Evolutionary conservation across 2,797 vertebrate genomes (phyloP).

Genomic region (Nasua narica): DNA sequence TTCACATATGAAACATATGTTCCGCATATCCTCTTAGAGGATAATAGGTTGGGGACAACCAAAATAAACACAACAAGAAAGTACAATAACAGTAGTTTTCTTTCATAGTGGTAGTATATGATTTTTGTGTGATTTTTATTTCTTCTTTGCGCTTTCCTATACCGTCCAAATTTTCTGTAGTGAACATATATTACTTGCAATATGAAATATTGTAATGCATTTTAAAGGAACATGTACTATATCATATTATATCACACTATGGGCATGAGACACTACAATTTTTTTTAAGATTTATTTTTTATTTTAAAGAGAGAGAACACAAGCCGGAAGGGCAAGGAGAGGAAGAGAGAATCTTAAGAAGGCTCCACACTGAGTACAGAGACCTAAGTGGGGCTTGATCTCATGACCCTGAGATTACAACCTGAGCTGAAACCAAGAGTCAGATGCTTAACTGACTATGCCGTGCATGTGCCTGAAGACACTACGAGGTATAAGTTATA

Average conservation of each 20-base stretch:
- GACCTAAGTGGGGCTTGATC: not conserved
- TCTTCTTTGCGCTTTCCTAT: not conserved
- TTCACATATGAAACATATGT: not conserved
- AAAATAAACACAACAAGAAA: not conserved
- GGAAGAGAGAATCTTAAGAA: not conserved
- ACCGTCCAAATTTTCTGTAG: not conserved
- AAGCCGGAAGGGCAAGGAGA: not conserved
- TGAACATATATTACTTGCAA: not conserved
- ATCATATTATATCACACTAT: not conserved
- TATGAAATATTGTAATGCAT: not conserved
- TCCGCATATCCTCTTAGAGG: not conserved
- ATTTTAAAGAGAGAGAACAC: not conserved
- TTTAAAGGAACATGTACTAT: not conserved
- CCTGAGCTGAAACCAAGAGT: not conserved
- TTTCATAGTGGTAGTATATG: not conserved
- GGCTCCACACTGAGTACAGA: not conserved
- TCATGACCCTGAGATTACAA: not conserved
- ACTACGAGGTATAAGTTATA: not conserved
- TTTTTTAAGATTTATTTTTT: not conserved
- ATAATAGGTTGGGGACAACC: not conserved
- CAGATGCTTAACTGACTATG: not conserved
- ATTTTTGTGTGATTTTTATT: not conserved
- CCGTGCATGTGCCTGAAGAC: not conserved
- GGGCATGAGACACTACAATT: not conserved
- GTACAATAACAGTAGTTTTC: not conserved